These are phyloP conservation scores for Limanda limanda DNA, from an alignment of 2,113 vertebrate genomes.

Conservation along the genomic window DNA sequence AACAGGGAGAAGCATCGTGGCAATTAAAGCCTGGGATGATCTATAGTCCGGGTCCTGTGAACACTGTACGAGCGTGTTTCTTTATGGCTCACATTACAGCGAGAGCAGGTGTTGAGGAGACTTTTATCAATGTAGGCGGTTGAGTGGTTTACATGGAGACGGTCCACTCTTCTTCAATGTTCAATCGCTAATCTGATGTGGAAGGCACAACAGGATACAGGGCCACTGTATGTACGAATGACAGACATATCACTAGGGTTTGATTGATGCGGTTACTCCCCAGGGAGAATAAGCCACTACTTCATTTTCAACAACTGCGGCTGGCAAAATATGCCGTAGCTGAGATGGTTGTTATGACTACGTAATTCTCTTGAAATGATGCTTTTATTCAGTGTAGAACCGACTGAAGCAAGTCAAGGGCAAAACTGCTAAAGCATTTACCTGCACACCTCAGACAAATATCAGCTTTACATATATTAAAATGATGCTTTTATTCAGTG, in stretches of 20 bases:
- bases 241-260: constrained; percentile 72
- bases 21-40: not conserved
- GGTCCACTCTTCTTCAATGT: constrained; percentile 70
- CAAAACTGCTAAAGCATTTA: constrained; percentile 64
- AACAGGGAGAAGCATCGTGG: constrained; percentile 1
- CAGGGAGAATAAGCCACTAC: constrained; percentile 77
- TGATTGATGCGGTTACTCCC: constrained; percentile 82
- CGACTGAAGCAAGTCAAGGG: constrained; percentile 75
- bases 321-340: constrained; percentile 66
- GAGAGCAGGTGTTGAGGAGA: constrained; percentile 39
- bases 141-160: constrained; percentile 64
- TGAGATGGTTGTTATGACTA: constrained; percentile 77
- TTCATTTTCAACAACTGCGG: constrained; percentile 76
- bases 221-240: constrained; percentile 78
- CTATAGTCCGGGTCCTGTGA: not conserved
- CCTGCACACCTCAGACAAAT: constrained; percentile 58
- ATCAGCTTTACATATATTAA: constrained; percentile 59
- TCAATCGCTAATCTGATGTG: constrained; percentile 80
- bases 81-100: constrained; percentile 27
- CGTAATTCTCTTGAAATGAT: constrained; percentile 79
- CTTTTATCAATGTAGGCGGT: constrained; percentile 60
- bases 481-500: constrained; percentile 77
- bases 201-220: constrained; percentile 76
- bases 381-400: constrained; percentile 74
- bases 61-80: constrained; percentile 23